Evolutionary conservation across 2,888 invertebrate species (phyloP).

Genomic region (Hemithea aestivaria): DNA sequence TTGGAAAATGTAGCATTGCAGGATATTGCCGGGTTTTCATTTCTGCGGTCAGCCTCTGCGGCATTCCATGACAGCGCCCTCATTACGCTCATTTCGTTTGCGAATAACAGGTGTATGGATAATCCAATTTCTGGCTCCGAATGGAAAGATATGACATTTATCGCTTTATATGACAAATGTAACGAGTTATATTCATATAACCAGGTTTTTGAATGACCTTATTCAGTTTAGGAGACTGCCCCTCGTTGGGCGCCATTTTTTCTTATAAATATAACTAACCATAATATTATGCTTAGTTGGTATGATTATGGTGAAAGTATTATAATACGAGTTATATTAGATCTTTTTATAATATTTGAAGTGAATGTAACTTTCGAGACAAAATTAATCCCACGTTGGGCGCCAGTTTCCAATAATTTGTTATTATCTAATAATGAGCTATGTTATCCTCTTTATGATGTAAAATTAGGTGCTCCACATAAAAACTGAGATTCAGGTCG

Average conservation of each 20-base stretch:
- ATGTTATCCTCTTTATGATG: slow-evolving; percentile 3
- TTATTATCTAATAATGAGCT: too few relatives aligned
- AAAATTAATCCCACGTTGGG: too few relatives aligned
- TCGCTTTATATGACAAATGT: slow-evolving; percentile 6
- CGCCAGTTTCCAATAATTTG: too few relatives aligned
- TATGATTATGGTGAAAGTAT: too few relatives aligned
- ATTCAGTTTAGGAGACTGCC: background rate
- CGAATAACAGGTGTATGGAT: slow-evolving; percentile 7
- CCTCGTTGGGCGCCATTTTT: slow-evolving; percentile 11
- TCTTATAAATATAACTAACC: background rate
- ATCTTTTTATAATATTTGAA: too few relatives aligned
- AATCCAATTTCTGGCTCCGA: slow-evolving; percentile 9
- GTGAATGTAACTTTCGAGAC: too few relatives aligned
- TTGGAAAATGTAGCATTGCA: slow-evolving; percentile 16
- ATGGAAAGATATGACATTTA: slow-evolving; percentile 6
- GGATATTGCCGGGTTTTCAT: slow-evolving; percentile 32
- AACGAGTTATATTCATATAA: slow-evolving; percentile 6
- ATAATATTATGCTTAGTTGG: too few relatives aligned
- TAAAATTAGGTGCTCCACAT: slow-evolving; percentile 41
- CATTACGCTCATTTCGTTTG: slow-evolving; percentile 13
- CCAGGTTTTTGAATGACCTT: background rate
- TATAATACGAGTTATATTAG: too few relatives aligned
- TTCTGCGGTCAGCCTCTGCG: slow-evolving; percentile 16
- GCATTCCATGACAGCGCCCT: slow-evolving; percentile 6
- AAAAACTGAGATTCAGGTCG: slow-evolving; percentile 48